These are phyloP conservation scores for Psittacula cyanocephala DNA, from an alignment of 2,113 vertebrate species.

Conservation along the genomic window DNA sequence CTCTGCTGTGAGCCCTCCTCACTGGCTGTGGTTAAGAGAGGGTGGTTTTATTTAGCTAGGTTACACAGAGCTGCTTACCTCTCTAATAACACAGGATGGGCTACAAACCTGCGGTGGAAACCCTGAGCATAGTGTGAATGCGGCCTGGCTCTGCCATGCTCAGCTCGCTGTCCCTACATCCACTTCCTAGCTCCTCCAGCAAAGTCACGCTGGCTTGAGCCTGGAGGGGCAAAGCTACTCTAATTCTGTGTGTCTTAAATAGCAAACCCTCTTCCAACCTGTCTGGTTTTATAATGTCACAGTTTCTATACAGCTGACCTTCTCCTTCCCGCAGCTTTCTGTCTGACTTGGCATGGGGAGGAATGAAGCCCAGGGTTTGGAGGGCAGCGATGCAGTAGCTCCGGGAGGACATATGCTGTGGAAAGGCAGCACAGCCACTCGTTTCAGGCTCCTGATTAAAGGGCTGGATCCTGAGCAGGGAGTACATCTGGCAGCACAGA, in stretches of 20 bases:
- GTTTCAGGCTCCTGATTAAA: not conserved
- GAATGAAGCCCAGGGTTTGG: not conserved
- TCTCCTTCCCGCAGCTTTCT: not conserved
- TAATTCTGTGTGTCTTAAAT: not conserved
- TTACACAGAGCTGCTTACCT: not conserved
- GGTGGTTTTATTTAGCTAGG: not conserved
- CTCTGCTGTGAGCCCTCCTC: not conserved
- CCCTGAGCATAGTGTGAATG: not conserved
- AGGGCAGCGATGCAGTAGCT: not conserved
- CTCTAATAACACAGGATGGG: not conserved
- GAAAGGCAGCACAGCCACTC: not conserved
- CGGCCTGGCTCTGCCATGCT: accelerated
- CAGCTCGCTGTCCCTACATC: not conserved
- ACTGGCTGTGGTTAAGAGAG: not conserved
- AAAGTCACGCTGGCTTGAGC: not conserved
- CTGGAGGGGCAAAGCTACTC: not conserved
- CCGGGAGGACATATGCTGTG: not conserved
- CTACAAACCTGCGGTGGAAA: not conserved
- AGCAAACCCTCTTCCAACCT: not conserved
- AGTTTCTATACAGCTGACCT: not conserved
- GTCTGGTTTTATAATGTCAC: conserved; percentile 6
- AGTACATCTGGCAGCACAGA: not conserved
- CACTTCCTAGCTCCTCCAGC: not conserved
- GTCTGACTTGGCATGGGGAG: not conserved
- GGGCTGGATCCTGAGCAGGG: not conserved